Evolutionary conservation across 2,888 invertebrate species (phyloP), one percentile per base, ranked within the genome.

Genomic region (Acleris laterana): DNA sequence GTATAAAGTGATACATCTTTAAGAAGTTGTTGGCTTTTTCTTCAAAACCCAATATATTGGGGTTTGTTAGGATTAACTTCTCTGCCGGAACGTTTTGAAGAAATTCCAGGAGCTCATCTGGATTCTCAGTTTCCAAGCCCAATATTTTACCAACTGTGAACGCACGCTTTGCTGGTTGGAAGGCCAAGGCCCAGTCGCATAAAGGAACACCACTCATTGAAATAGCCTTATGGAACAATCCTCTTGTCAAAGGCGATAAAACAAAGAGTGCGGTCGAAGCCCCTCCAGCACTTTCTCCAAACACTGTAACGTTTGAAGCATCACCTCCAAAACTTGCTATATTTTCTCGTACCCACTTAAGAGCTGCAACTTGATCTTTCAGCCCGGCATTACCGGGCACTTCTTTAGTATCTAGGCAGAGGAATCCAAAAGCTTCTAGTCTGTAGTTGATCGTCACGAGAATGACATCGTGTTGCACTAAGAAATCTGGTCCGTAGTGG

Each of bases 301-400:
- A 80, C 19, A 86, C 63, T 0, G 86, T 86, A 0, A 85, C 74
- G 57, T 79, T 81, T 2, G 72, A 69, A 0, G 82, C 72, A 65
- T 84, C 77, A 7, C 85, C 85, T 13, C 85, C 84, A 60, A 85
- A 85, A 7, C 69, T 68, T 0, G 58, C 44, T n/a, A 85, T 82
- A 56, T 84, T 84, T 17, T 75, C 72, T 38, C 80, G 72, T 0
- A 85, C 76, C 84, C 85, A 86, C 62, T 72, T 78, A 20, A 85
- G 64, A 19, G 85, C 84, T 5, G 77, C 74, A 0, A 80, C 79
- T 76, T 84, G 84, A 50, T 86, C 85, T 71, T 94, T 94, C 19
- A 94, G 72, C 0, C 93, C 94, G 66, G 93, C 93, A 76, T 95
- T 95, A 3, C 95, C 95, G 0, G 94, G 94, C 0, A 94, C 94